These are phyloP conservation scores for Prionace glauca DNA, from an alignment of 2,797 vertebrate genomes.

Conservation along the genomic window DNA sequence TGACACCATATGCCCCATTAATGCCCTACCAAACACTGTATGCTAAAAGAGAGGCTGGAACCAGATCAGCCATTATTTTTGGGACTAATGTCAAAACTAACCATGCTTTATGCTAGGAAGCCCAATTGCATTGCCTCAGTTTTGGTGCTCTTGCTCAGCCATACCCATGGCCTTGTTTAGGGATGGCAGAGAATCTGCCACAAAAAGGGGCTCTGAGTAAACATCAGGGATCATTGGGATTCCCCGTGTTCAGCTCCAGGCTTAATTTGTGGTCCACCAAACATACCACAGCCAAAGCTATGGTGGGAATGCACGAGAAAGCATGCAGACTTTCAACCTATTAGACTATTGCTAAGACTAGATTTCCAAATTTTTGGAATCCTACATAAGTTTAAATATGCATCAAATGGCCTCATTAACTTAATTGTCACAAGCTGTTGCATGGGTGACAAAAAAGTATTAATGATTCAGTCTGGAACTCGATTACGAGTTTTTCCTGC, in stretches of 20 bases:
- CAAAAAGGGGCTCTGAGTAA: not conserved
- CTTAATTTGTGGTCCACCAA: not conserved
- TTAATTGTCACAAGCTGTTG: not conserved
- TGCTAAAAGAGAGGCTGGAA: not conserved
- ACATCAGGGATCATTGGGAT: not conserved
- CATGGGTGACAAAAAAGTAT: not conserved
- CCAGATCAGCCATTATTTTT: not conserved
- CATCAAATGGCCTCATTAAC: not conserved
- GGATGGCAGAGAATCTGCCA: not conserved
- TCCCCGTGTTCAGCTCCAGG: not conserved
- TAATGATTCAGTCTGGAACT: not conserved
- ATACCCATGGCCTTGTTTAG: not conserved
- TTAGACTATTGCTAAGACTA: not conserved
- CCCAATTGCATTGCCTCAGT: no score
- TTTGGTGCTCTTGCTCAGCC: not conserved
- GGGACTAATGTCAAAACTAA: not conserved
- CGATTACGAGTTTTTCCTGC: not conserved
- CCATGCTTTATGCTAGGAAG: no score
- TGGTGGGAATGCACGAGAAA: not conserved
- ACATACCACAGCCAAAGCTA: no score
- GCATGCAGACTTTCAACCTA: not conserved
- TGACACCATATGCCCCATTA: no score
- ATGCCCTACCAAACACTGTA: no score
- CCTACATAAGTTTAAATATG: not conserved
- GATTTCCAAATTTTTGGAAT: not conserved